These are phyloP conservation scores for Luffia ferchaultella DNA, from an alignment of 2,888 invertebrate genomes.

Conservation along the genomic window DNA sequence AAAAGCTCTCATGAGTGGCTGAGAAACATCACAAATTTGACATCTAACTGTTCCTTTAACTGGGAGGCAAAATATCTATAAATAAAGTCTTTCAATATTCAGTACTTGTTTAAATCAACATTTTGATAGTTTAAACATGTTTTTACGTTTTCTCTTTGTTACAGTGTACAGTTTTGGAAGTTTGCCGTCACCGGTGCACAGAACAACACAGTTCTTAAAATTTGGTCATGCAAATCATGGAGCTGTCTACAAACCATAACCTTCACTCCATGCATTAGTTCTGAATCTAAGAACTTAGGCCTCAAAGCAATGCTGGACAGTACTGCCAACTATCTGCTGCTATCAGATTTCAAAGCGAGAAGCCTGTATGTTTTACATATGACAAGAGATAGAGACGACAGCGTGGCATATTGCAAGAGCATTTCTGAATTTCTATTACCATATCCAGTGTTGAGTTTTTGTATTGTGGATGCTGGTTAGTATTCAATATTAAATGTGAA, in stretches of 20 bases:
- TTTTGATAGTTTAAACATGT: too few species aligned
- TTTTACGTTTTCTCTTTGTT: slow-evolving; percentile 8
- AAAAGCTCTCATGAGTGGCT: too few species aligned
- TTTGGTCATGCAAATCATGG: slow-evolving; percentile 97
- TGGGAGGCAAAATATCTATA: too few species aligned
- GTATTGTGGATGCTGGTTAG: slow-evolving; percentile 80
- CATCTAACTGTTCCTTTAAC: too few species aligned
- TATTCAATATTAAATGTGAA: too few species aligned
- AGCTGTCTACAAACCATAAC: slow-evolving; percentile 88
- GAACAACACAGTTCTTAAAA: slow-evolving; percentile 88
- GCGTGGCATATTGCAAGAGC: slow-evolving; percentile 72
- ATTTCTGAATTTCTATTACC: slow-evolving; percentile 89
- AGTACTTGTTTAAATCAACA: too few species aligned
- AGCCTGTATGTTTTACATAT: slow-evolving; percentile 84
- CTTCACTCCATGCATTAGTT: slow-evolving; percentile 63
- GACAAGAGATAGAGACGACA: slow-evolving; percentile 54
- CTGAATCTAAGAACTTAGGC: slow-evolving; percentile 30
- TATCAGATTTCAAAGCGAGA: slow-evolving; percentile 87
- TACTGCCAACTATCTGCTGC: slow-evolving; percentile 83
- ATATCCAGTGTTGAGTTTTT: slow-evolving; percentile 88
- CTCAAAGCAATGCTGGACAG: slow-evolving; percentile 85
- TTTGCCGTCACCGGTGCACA: slow-evolving; percentile 92
- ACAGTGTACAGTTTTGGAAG: slow-evolving; percentile 85
- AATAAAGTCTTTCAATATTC: too few species aligned
- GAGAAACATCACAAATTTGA: too few species aligned